These are phyloP conservation scores for Megaceryle torquata DNA, from an alignment of 2,113 vertebrate species.

Conservation along the genomic window DNA sequence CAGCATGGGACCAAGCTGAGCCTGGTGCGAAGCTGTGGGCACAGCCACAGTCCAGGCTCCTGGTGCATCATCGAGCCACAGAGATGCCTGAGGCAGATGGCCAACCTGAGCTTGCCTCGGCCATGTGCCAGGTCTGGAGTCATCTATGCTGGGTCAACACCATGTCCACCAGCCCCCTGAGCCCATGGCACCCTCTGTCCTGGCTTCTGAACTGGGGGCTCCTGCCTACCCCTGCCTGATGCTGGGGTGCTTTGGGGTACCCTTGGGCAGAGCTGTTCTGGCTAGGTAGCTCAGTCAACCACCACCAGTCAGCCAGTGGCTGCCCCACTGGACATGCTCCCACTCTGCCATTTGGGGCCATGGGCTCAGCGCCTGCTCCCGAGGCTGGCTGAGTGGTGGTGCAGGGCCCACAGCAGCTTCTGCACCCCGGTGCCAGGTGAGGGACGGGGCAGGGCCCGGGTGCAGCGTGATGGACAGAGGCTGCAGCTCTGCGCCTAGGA, in stretches of 20 bases:
- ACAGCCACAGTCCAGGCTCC: not conserved
- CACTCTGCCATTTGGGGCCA: not conserved
- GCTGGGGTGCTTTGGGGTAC: fast-evolving
- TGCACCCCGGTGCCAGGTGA: not conserved
- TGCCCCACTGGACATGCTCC: fast-evolving
- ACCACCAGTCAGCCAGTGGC: not conserved
- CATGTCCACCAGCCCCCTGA: fast-evolving
- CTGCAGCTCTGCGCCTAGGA: not conserved
- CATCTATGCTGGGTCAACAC: not conserved
- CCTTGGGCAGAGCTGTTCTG: not conserved
- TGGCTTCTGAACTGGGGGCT: not conserved
- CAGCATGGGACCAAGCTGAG: not conserved
- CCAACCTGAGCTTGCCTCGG: not conserved
- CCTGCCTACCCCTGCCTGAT: not conserved
- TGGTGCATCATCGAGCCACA: fast-evolving
- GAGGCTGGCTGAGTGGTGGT: fast-evolving
- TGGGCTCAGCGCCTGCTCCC: not conserved
- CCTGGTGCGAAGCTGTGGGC: fast-evolving
- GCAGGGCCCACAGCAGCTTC: not conserved
- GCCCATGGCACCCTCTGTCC: not conserved
- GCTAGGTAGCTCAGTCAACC: not conserved
- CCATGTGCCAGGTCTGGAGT: fast-evolving
- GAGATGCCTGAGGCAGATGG: not conserved
- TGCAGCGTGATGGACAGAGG: fast-evolving
- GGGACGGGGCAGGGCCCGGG: fast-evolving